Evolutionary conservation across 2,888 invertebrate species (phyloP).

Genomic region (Glaucopsyche alexis): DNA sequence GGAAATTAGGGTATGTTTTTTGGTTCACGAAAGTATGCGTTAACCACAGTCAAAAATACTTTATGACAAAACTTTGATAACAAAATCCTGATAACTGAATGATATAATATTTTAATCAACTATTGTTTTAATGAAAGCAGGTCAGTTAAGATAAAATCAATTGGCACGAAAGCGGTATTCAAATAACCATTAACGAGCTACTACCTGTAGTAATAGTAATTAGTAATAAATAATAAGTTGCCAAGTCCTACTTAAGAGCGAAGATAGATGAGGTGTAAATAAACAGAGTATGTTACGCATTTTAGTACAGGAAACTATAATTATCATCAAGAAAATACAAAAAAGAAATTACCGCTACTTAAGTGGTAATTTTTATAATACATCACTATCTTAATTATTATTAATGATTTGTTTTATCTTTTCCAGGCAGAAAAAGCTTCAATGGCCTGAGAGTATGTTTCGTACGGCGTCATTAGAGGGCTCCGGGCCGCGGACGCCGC

Average conservation of each 20-base stretch:
- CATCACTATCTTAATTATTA: neutral
- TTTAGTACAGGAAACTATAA: neutral
- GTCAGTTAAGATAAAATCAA: conserved; percentile 15
- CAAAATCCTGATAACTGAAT: neutral
- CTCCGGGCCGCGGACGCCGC: conserved; percentile 75
- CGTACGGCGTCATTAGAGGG: conserved; percentile 77
- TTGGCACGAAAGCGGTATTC: conserved; percentile 17
- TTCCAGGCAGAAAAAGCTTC: conserved; percentile 61
- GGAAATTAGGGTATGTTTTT: neutral
- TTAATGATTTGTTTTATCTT: conserved; percentile 39
- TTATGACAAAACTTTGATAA: neutral
- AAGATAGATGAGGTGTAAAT: conserved; percentile 14
- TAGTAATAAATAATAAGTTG: neutral
- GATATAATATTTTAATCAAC: conserved; percentile 17
- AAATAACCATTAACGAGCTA: conserved; percentile 14
- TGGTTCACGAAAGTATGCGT: neutral
- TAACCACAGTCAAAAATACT: neutral
- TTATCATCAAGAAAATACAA: no score
- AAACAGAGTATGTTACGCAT: neutral
- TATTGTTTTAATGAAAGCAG: conserved; percentile 7
- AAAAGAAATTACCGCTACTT: no score
- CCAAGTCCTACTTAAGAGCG: neutral
- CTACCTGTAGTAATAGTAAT: conserved; percentile 16
- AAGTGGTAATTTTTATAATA: no score
- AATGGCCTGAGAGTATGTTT: conserved; percentile 75